phyloP scores from a whole-genome alignment of 1,140 invertebrate genomes.

The Metaphire vulgaris region DNA sequence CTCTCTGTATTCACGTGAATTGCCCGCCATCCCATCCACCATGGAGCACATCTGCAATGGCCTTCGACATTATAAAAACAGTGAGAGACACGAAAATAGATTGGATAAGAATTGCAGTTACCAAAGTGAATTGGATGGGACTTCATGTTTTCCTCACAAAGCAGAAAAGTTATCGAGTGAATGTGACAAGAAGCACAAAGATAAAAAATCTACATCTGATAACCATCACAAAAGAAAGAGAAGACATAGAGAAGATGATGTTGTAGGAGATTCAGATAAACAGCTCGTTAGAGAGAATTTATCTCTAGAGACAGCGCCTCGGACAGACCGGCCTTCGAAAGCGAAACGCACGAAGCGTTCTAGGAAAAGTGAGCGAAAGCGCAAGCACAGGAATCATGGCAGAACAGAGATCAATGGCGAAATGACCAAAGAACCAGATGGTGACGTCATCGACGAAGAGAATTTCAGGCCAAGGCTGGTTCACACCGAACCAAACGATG shows the following conservation, averaged over 20 bases:
- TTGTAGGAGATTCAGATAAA: not conserved
- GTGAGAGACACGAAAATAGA: not conserved
- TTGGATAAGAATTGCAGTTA: not conserved
- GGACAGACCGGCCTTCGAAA: no score
- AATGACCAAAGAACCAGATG: not conserved
- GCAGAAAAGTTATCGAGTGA: no score
- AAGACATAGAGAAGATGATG: not conserved
- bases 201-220: no score
- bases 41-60: not conserved
- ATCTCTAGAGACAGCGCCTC: no score
- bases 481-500: not conserved
- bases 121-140: no score
- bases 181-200: no score
- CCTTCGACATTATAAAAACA: not conserved
- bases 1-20: not conserved
- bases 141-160: no score
- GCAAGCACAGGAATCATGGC: not conserved
- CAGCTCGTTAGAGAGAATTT: no score
- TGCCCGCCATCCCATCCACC: not conserved
- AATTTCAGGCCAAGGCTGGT: not conserved
- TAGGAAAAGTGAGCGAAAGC: not conserved
- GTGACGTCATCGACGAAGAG: not conserved
- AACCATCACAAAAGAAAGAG: not conserved
- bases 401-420: no score
- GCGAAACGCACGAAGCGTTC: no score